A percentile compares a stretch with the other conserved stretches of the same genome.
These are phyloP conservation scores for Hydrotaea cyrtoneurina DNA, from an alignment of 2,888 invertebrate genomes.

Conservation along the genomic window DNA sequence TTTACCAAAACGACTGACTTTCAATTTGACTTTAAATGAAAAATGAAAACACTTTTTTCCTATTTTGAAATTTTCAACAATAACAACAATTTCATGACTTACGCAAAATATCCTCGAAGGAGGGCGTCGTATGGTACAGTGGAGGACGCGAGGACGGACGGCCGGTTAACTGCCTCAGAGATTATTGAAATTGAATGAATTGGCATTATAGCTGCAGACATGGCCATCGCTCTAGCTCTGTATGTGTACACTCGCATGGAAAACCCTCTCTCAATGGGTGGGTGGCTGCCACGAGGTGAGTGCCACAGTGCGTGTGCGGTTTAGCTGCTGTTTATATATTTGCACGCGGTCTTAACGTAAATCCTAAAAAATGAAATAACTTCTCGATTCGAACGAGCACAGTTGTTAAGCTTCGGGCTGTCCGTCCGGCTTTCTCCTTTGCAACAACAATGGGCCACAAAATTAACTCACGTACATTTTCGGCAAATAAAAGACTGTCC, in stretches of 20 bases:
- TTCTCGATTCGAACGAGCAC: constrained; percentile 44
- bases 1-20: constrained; percentile 64
- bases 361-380: constrained; percentile 68
- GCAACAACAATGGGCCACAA: constrained; percentile 54
- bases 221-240: neutral
- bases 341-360: constrained; percentile 64
- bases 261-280: constrained; percentile 32
- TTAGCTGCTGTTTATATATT: constrained; percentile 52
- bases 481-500: constrained; percentile 50
- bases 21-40: constrained; percentile 61
- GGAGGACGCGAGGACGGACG: neutral
- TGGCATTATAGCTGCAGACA: constrained; percentile 51
- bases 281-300: constrained; percentile 19
- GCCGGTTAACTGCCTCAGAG: constrained; percentile 28
- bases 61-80: constrained; percentile 45
- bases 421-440: constrained; percentile 44
- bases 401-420: constrained; percentile 44
- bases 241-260: neutral
- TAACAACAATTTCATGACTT: constrained; percentile 44
- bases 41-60: constrained; percentile 64
- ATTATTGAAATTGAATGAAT: constrained; percentile 66
- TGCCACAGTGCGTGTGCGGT: constrained; percentile 13
- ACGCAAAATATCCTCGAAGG: constrained; percentile 47
- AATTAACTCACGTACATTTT: constrained; percentile 66
- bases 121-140: neutral